phyloP scores from a whole-genome alignment of 1,140 invertebrate species.

The Bombus turneri region DNA sequence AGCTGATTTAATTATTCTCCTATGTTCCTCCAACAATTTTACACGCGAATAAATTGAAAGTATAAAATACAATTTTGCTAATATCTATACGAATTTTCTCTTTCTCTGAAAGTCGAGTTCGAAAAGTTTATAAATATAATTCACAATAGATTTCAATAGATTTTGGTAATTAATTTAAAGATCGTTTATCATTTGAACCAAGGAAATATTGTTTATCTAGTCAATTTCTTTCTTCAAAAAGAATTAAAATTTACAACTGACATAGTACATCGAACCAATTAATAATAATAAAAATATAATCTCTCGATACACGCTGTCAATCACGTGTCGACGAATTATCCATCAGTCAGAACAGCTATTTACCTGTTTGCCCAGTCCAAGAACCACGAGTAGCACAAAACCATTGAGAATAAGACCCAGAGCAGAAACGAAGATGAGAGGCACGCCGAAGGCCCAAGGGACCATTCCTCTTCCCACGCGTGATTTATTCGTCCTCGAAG shows the following conservation, averaged over 20 bases:
- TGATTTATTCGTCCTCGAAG: slow-evolving; percentile 26
- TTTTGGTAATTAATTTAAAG: no score
- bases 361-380: slow-evolving; percentile 78
- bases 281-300: neutral
- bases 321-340: neutral
- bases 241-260: no score
- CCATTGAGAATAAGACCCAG: slow-evolving; percentile 85
- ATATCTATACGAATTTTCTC: no score
- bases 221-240: no score
- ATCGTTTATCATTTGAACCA: no score
- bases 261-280: no score
- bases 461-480: slow-evolving; percentile 78
- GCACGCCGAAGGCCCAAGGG: slow-evolving; percentile 84
- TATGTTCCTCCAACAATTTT: no score
- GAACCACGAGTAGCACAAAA: slow-evolving; percentile 84
- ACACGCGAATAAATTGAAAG: neutral
- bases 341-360: neutral
- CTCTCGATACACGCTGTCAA: neutral
- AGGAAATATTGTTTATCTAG: no score
- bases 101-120: no score
- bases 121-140: no score
- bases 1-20: no score
- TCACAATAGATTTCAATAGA: no score
- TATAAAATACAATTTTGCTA: neutral
- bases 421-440: slow-evolving; percentile 84